A percentile compares a stretch with the other conserved stretches of the same genome.
Evolutionary conservation across 2,797 vertebrate species (phyloP).

Genomic region (Trichosurus vulpecula): DNA sequence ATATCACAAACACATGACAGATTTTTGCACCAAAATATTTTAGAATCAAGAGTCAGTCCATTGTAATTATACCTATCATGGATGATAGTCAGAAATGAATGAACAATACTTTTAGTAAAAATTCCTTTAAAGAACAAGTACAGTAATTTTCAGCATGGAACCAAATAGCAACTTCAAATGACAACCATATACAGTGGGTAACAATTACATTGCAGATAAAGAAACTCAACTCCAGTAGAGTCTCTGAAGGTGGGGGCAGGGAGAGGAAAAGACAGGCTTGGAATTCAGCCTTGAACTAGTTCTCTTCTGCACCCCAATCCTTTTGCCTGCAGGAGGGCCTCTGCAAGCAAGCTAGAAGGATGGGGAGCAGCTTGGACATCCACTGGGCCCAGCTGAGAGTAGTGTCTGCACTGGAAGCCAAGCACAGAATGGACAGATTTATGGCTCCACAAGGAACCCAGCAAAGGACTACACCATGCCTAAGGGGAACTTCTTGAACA

Average conservation of each 20-base stretch:
- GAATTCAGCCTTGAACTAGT: background rate
- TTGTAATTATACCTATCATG: background rate
- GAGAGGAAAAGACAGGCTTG: background rate
- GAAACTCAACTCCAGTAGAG: background rate
- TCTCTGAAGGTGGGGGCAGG: background rate
- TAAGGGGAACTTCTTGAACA: no score
- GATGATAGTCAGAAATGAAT: slow-evolving; percentile 11
- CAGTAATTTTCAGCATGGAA: background rate
- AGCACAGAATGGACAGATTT: background rate
- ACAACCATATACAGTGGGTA: background rate
- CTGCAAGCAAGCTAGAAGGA: background rate
- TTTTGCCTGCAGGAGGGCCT: background rate
- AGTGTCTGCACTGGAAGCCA: background rate
- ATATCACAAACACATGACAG: background rate
- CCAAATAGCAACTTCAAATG: background rate
- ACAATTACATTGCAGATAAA: background rate
- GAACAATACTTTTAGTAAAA: background rate
- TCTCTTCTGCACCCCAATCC: background rate
- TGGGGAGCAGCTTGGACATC: background rate
- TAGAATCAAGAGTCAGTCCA: background rate
- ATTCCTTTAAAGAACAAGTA: background rate
- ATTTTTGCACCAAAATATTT: slow-evolving; percentile 41
- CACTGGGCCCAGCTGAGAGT: background rate
- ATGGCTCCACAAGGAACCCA: background rate
- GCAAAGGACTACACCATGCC: background rate